Base-by-base conservation (phyloP, 2,113 vertebrate genomes). In the Chamaetylas fuelleborni region DNA sequence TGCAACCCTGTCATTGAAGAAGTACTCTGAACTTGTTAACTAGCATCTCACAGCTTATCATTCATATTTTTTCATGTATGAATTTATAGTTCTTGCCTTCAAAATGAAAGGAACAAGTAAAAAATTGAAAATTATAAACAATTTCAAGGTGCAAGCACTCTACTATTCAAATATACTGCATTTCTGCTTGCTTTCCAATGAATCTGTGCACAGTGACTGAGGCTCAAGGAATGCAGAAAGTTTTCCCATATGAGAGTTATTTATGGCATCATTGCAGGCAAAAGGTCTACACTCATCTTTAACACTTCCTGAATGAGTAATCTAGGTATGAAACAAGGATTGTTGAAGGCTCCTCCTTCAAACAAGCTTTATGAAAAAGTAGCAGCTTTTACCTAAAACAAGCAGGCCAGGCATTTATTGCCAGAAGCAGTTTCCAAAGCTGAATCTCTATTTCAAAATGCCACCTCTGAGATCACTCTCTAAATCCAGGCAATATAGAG, bases 391-490 rank as follows among this genome's bases (percentile, higher is more conserved):
- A 67, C 56, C 19, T 48, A 56, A 81, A 92, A 64, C 48, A 45
- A 42, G 53, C 10, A 88, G 40, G 29, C 74, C 54, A 86, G 45
- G 45, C 29, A 80, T 43, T 85, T 82, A 40, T 53, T 58, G 58
- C 82, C 92, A 94, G 36, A 56, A 80, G 62, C 12, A 48, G 78
- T 76, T 91, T 91, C 81, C 92, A 76, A 76, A 96, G 66, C 45
- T 72, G 82, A 86, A 73, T 66, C 23, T 85, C 56, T 28, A 34
- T 88, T 94, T 88, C 76, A 81, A 83, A 93, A 90, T 5, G 1
- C 47, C 67, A 88, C 86, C 51, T 81, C 95, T 93, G 82, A 96
- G 76, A 93, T 95, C 91, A 86, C 19, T 66, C n/a, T 70, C 82
- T 92, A 95, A 94, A 95, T 87, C 79, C 34, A 70, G 86, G 67